A percentile compares a stretch with the other conserved stretches of the same genome.
phyloP scores from a whole-genome alignment of 2,888 invertebrate species.

The Cephus pygmeus region DNA sequence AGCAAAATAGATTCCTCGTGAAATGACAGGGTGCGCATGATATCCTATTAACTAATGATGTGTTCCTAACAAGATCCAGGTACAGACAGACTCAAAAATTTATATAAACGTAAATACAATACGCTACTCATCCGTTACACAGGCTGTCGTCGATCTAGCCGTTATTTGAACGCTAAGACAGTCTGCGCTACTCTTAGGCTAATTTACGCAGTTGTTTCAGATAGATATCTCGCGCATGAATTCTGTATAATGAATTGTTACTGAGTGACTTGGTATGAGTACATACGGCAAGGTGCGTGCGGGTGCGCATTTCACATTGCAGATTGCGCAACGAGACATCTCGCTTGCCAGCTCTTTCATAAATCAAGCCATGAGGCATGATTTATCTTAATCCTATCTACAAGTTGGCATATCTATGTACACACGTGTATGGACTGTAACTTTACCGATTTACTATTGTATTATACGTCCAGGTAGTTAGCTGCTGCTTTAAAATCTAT shows the following conservation, averaged over 20 bases:
- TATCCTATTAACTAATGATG: background rate
- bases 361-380: conserved; percentile 44
- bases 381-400: conserved; percentile 53
- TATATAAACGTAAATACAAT: background rate
- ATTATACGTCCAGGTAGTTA: background rate
- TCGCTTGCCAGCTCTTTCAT: conserved; percentile 25
- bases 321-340: conserved; percentile 18
- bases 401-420: conserved; percentile 19
- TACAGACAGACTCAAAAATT: background rate
- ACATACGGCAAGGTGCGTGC: conserved; percentile 6
- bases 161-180: background rate
- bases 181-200: background rate
- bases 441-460: background rate
- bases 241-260: background rate
- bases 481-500: background rate
- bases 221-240: background rate
- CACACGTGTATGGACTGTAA: background rate
- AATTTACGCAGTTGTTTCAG: background rate
- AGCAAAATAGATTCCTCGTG: no score
- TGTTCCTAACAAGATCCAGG: background rate
- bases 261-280: background rate
- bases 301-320: conserved; percentile 9
- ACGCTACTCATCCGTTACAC: background rate
- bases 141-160: background rate
- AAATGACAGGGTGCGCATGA: background rate